Percentiles rank a stretch among this genome's conserved stretches.
Conservation (phyloP, 2,797 vertebrate genomes). For the Rhincodon typus region DNA sequence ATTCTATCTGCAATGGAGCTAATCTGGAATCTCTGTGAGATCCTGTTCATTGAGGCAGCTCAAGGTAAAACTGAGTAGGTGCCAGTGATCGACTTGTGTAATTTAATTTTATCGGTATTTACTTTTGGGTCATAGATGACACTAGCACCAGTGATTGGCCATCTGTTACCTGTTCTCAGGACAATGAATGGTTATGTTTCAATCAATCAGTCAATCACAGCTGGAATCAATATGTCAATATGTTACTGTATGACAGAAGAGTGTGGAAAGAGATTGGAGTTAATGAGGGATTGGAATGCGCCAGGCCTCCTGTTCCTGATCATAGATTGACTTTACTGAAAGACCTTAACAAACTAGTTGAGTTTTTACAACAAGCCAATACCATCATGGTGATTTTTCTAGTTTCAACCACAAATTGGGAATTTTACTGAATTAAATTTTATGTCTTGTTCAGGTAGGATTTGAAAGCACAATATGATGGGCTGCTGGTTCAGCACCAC, state of each 20-base stretch:
- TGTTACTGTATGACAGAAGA: too few relatives aligned
- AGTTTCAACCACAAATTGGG: neutral
- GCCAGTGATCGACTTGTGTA: neutral
- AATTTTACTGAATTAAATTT: neutral
- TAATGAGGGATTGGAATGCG: too few relatives aligned
- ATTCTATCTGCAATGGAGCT: slow-evolving; percentile 88
- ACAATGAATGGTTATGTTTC: neutral
- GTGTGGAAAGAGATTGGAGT: too few relatives aligned
- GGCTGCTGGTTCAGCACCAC: neutral
- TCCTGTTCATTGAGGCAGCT: slow-evolving; percentile 87
- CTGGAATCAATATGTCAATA: too few relatives aligned
- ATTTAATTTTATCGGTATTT: neutral
- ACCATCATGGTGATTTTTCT: neutral
- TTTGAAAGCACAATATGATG: neutral
- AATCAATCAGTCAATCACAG: too few relatives aligned
- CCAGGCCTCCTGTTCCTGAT: too few relatives aligned
- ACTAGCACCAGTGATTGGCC: rapidly evolving
- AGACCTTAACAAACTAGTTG: too few relatives aligned
- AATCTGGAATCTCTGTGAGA: slow-evolving; percentile 97
- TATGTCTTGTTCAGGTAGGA: neutral
- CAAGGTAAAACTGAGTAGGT: slow-evolving; percentile 62
- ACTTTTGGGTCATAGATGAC: neutral
- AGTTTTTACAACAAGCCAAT: neutral
- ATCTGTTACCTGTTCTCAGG: neutral
- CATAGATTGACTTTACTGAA: too few relatives aligned